Evolutionary conservation across 2,888 invertebrate genomes (phyloP).

Genomic region (Conus canariensis): DNA sequence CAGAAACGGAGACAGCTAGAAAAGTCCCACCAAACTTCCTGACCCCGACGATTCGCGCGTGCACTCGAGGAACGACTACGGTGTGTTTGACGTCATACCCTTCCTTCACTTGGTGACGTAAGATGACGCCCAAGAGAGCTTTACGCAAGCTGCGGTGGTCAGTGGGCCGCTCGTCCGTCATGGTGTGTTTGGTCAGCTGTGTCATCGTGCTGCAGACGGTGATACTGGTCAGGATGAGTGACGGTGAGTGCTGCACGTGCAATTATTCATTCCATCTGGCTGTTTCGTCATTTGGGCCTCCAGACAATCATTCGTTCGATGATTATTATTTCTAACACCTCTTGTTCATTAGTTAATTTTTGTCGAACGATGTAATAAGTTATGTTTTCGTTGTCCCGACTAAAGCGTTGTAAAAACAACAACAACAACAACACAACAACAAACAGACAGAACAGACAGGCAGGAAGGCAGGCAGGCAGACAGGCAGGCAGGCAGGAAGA

Average conservation of each 20-base stretch:
- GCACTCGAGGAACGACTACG: not conserved
- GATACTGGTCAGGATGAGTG: constrained; percentile 23
- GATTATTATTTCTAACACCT: not conserved
- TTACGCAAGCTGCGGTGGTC: not conserved
- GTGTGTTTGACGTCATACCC: not conserved
- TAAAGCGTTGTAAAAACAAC: too few relatives aligned
- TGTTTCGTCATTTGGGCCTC: too few relatives aligned
- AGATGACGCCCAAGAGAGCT: not conserved
- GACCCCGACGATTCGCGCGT: too few relatives aligned
- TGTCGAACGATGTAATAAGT: too few relatives aligned
- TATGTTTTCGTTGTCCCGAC: too few relatives aligned
- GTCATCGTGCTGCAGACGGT: constrained; percentile 31
- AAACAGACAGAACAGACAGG: too few relatives aligned
- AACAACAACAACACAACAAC: too few relatives aligned
- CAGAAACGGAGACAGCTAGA: too few relatives aligned
- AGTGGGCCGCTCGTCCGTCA: not conserved
- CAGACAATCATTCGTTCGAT: too few relatives aligned
- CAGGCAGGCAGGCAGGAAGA: too few relatives aligned
- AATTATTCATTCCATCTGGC: not conserved
- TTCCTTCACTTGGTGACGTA: not conserved
- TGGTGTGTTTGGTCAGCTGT: constrained; percentile 31
- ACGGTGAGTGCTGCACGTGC: constrained; percentile 2
- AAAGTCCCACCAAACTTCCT: too few relatives aligned
- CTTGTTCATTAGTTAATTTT: not conserved
- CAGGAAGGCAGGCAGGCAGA: too few relatives aligned